Evolutionary conservation across 2,797 vertebrate genomes (phyloP), one percentile per base, ranked within the genome.

Genomic region (Semaprochilodus insignis): DNA sequence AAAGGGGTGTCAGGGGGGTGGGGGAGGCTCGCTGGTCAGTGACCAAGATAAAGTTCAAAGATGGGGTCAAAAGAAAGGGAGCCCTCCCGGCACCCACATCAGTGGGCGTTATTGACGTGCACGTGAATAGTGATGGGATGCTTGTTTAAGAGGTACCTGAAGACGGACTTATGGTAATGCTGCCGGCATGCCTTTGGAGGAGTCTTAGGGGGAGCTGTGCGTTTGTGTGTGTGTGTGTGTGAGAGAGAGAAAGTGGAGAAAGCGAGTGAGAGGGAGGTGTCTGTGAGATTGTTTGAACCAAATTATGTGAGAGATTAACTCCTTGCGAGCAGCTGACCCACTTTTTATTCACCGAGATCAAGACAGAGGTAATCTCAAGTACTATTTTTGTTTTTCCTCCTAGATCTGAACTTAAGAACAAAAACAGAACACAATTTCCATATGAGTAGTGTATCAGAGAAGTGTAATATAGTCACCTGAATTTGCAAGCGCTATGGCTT

Each of bases 41-140:
- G 94, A 98, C 97, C 97, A 98, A 98, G 97, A 98, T 97, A 98
- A 99, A 99, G 98, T 99, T 99, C 97, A 99, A 98, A 98, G 97
- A 97, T 94, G 94, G 96, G 97, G 97, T 99, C 97, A 98, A 94
- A 95, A 95, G 96, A 97, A 97, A 97, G 96, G 95, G 95, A 95
- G 95, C 94, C 93, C 91, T 95, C 96, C 96, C 94, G 93, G 96
- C 95, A 95, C 91, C 91, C 73, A 96, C 96, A 95, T 97, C 96
- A 96, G 96, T 96, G 95, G 92, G 80, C 87, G 93, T 94, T 99
- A 99, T 99, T 95, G 98, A 98, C 97, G 94, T 87, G 89, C 94
- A 94, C 96, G 95, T 96, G 95, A 95, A 95, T 97, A 97, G 96
- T 96, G 97, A 99, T 97, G 96, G 86, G 92, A 94, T 95, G 91